Evolutionary conservation across 2,113 vertebrate species (phyloP), one percentile per base, ranked within the genome.

Genomic region (Meles meles): DNA sequence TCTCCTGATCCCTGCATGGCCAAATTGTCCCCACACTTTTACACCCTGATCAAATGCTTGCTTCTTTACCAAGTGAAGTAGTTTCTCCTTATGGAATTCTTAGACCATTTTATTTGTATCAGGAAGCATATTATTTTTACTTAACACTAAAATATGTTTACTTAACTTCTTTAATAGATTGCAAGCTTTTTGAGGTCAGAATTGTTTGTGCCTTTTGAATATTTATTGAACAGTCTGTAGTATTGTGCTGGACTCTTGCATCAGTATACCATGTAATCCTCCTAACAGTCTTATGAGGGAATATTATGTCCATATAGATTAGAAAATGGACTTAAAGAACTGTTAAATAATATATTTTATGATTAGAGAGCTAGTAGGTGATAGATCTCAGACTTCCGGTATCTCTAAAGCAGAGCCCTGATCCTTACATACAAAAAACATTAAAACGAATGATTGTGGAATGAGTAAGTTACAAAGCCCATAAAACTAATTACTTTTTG

Each of bases 261-360:
- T 93, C 20, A 57, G 31, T 80, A 20, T 77, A n/a, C 72, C 55
- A 31, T 74, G 2, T 42, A 31, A 86, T 69, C 8, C 27, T 74
- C 6, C n/a, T 79, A 29, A 27, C 11, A 74, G 37, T 71, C 39
- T 94, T 93, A 0, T 69, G 17, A 82, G 20, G 52, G 29, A 20
- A 3, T 44, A 25, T 93, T 69, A 69, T 77, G 15, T 55, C 17
- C 44, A 47, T 76, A 47, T 39, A 86, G 57, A 96, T 93, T 29
- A 87, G 65, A 90, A 97, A 96, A 57, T 82, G 20, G 9, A 90
- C 67, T 69, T 81, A 49, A 52, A 71, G 67, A 91, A 63, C 34
- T 80, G 25, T 71, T 92, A 49, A 74, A 29, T 95, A 93, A 57
- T n/a, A 65, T 81, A 77, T 21, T 86, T 97, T 90, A 34, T 95